phyloP scores from a whole-genome alignment of 2,888 invertebrate species.

The Stenotaenia linearis region DNA sequence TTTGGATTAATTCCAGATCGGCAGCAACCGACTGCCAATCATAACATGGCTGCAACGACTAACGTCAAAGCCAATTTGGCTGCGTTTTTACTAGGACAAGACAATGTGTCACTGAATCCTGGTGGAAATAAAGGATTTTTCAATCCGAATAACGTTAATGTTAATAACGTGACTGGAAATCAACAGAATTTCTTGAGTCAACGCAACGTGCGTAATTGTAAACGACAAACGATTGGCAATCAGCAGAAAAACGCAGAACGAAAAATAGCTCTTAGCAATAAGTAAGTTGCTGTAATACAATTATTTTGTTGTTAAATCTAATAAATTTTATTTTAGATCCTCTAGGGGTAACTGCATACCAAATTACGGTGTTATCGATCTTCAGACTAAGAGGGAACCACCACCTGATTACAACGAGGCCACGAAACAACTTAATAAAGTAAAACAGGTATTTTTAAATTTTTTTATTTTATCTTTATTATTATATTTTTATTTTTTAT shows the following conservation, averaged over 20 bases:
- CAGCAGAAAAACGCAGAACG: conserved; percentile 21
- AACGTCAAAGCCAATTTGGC: conserved; percentile 39
- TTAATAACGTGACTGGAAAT: background rate
- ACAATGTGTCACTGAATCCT: conserved; percentile 28
- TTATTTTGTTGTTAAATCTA: background rate
- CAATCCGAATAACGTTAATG: background rate
- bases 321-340: background rate
- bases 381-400: conserved; percentile 42
- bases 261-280: background rate
- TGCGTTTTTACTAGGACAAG: conserved; percentile 39
- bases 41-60: conserved; percentile 31
- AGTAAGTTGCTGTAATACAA: background rate
- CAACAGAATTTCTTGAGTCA: conserved; percentile 32
- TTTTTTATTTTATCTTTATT: background rate
- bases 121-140: conserved; percentile 1
- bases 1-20: background rate
- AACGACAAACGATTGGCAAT: background rate
- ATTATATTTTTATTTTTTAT: background rate
- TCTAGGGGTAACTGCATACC: background rate
- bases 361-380: background rate
- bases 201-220: conserved; percentile 27
- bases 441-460: conserved; percentile 43
- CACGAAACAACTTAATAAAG: conserved; percentile 55
- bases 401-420: conserved; percentile 70
- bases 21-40: background rate